phyloP scores from a whole-genome alignment of 1,140 invertebrate genomes.

The Bombus impatiens region DNA sequence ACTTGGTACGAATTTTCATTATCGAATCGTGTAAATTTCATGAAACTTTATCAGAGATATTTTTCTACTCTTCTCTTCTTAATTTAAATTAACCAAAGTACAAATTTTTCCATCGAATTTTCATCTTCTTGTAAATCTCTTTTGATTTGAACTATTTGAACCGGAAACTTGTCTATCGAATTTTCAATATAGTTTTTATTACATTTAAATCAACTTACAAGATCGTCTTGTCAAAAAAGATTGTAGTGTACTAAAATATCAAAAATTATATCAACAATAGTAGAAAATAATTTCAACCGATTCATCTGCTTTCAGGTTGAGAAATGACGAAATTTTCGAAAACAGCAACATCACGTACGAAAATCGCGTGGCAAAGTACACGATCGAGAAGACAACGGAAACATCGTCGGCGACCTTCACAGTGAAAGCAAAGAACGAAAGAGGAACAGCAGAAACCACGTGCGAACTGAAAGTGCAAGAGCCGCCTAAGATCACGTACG shows the following conservation, averaged over 20 bases:
- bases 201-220: neutral
- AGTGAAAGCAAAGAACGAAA: constrained; percentile 87
- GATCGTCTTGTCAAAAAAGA: neutral
- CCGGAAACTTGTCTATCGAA: too few species aligned
- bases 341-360: constrained; percentile 85
- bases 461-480: constrained; percentile 87
- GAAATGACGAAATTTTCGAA: constrained; percentile 79
- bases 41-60: neutral
- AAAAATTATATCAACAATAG: neutral
- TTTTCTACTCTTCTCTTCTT: neutral
- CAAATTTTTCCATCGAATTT: neutral
- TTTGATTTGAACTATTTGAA: neutral
- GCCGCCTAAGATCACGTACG: constrained; percentile 85
- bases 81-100: neutral
- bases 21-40: neutral
- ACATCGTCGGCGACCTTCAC: constrained; percentile 87
- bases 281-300: neutral
- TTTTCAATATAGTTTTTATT: neutral
- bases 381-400: constrained; percentile 80
- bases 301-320: constrained; percentile 75
- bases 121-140: neutral
- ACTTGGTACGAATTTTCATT: constrained; percentile 88
- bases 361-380: constrained; percentile 87
- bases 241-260: neutral
- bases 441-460: constrained; percentile 88